Evolutionary conservation across 1,140 invertebrate genomes (phyloP), one percentile per base, ranked within the genome.

Genomic region (Cardiocondyla obscurior): DNA sequence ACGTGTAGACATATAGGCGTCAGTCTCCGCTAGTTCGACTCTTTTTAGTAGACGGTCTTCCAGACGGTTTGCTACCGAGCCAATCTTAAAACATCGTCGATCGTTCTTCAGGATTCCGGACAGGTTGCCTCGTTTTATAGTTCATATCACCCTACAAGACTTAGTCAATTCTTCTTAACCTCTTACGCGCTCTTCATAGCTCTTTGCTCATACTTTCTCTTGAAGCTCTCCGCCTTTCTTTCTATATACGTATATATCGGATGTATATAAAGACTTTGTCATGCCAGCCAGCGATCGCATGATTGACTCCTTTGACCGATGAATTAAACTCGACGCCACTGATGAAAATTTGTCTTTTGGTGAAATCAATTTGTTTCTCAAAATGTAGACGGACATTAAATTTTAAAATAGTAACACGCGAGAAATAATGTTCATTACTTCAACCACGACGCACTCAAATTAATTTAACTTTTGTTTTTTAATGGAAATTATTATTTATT

Each of bases 71-170:
- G 77, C 49, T 84, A 44, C 53, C 46, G 46, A 86, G 65, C 33
- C 76, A 81, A 53, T 83, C 65, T 67, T 88, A 73, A 77, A 83
- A 77, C 76, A 82, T 81, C 84, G 83, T 85, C 90, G 89, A 89
- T 90, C 89, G 88, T 85, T 92, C 92, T 92, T 92, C 89, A 81
- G 84, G 90, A 93, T 93, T 93, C 92, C 92, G 84, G 85, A n/a
- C 73, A 93, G 91, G 92, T 90, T 93, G 88, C 91, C 86, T 88
- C 44, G 83, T 90, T 92, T n/a, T 86, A 90, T 87, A 90, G 88
- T 90, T 90, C 87, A 90, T 85, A 89, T 91, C 83, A 85, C 89
- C 82, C 60, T 87, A 90, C 81, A 92, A 93, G 89, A 88, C 46
- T 82, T 77, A 81, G 36, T 84, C 77, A 83, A 62, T 79, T 77